phyloP scores from a whole-genome alignment of 2,113 vertebrate species.

The Dasyprocta punctata region DNA sequence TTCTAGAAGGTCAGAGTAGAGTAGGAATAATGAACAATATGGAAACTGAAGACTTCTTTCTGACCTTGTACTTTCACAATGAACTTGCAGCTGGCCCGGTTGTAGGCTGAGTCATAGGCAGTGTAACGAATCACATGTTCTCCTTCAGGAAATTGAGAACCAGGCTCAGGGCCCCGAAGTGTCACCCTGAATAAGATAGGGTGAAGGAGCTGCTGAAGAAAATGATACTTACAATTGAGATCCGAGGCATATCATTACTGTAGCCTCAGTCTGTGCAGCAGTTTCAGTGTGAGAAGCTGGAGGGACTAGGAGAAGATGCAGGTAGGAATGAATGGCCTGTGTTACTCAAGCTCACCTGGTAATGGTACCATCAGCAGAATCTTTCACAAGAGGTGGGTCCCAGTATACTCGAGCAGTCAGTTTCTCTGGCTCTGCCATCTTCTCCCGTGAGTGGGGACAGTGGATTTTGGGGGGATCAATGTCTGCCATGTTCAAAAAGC shows the following conservation, averaged over 20 bases:
- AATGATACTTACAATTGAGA: background rate
- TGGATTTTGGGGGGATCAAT: constrained; percentile 95
- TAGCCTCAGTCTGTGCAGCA: background rate
- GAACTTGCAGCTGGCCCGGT: constrained; percentile 97
- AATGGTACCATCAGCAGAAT: constrained; percentile 92
- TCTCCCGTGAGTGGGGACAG: constrained; percentile 93
- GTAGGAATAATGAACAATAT: constrained; percentile 21
- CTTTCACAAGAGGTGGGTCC: constrained; percentile 93
- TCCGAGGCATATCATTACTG: background rate
- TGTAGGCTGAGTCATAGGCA: constrained; percentile 93
- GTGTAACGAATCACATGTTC: constrained; percentile 93
- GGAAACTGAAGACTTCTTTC: constrained; percentile 2
- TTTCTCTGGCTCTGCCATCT: constrained; percentile 94
- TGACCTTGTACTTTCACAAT: constrained; percentile 94
- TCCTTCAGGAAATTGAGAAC: constrained; percentile 92
- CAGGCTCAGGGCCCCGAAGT: constrained; percentile 91
- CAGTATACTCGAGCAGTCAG: constrained; percentile 92
- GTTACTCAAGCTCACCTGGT: constrained; percentile 85
- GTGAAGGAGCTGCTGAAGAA: constrained; percentile 24
- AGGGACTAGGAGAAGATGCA: background rate
- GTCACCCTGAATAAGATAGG: constrained; percentile 86
- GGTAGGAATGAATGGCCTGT: background rate
- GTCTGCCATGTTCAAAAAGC: constrained; percentile 86
- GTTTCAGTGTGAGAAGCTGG: background rate
- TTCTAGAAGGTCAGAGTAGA: constrained; percentile 10